Evolutionary conservation across 2,888 invertebrate genomes (phyloP).

Genomic region (Eupithecia vulgata): DNA sequence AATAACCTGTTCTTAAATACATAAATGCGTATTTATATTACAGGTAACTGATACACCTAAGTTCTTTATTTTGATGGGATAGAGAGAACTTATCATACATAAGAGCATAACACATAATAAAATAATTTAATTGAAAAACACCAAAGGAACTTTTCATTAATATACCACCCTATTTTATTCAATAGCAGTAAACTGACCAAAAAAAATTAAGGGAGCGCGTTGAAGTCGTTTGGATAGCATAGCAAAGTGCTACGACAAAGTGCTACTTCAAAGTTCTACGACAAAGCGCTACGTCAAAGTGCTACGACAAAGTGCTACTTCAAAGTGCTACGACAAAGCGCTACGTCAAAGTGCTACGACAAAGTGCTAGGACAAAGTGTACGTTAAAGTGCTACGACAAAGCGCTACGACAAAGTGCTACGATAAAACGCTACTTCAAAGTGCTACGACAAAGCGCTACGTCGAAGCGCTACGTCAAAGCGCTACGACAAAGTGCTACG

Average conservation of each 20-base stretch:
- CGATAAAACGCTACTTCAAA: background rate
- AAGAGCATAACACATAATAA: background rate
- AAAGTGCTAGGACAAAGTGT: too few relatives aligned
- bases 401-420: too few relatives aligned
- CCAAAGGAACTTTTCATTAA: background rate
- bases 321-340: background rate
- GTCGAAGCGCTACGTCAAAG: background rate
- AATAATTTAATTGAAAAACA: background rate
- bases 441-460: background rate
- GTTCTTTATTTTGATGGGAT: background rate
- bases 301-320: too few relatives aligned
- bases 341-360: background rate
- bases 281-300: background rate
- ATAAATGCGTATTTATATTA: background rate
- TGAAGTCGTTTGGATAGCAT: slow-evolving; percentile 20
- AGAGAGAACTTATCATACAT: background rate
- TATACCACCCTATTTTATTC: too few relatives aligned
- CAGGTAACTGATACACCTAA: background rate
- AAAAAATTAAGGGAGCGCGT: slow-evolving; percentile 30
- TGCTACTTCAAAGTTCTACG: background rate
- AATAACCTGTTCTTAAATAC: background rate
- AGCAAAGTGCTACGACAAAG: background rate
- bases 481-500: background rate
- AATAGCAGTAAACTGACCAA: too few relatives aligned
- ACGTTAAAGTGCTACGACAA: too few relatives aligned